phyloP scores from a whole-genome alignment of 2,113 vertebrate species.

The Pithys albifrons region DNA sequence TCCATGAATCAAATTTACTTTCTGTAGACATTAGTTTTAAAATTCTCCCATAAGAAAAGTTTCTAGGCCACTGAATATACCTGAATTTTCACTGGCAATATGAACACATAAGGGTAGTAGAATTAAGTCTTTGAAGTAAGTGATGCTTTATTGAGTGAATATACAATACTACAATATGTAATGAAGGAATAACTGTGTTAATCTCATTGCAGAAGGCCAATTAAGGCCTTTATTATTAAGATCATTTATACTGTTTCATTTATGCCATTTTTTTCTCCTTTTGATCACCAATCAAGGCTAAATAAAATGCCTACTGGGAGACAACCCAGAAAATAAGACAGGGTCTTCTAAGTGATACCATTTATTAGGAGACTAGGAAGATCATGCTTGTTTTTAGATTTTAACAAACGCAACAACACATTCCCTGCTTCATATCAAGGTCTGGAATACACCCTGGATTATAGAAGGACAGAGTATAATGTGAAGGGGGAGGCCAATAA shows the following conservation, averaged over 20 bases:
- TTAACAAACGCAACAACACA: neutral
- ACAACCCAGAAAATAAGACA: neutral
- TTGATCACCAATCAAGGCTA: neutral
- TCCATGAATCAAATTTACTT: neutral
- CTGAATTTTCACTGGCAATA: neutral
- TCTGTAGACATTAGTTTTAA: neutral
- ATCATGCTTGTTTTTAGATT: neutral
- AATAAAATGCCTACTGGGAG: neutral
- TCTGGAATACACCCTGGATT: neutral
- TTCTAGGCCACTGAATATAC: neutral
- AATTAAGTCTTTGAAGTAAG: neutral
- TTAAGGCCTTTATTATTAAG: neutral
- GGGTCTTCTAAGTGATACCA: neutral
- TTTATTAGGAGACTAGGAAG: neutral
- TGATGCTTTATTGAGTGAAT: neutral
- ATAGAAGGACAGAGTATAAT: neutral
- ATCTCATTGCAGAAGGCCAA: neutral
- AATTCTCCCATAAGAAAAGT: neutral
- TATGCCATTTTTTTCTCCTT: neutral
- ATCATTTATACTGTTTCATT: neutral
- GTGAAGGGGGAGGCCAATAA: accelerated
- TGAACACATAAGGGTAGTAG: neutral
- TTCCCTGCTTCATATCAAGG: neutral
- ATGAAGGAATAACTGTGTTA: neutral
- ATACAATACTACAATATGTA: neutral